Evolutionary conservation across 2,113 vertebrate genomes (phyloP), one percentile per base, ranked within the genome.

Genomic region (Leucopsar rothschildi): DNA sequence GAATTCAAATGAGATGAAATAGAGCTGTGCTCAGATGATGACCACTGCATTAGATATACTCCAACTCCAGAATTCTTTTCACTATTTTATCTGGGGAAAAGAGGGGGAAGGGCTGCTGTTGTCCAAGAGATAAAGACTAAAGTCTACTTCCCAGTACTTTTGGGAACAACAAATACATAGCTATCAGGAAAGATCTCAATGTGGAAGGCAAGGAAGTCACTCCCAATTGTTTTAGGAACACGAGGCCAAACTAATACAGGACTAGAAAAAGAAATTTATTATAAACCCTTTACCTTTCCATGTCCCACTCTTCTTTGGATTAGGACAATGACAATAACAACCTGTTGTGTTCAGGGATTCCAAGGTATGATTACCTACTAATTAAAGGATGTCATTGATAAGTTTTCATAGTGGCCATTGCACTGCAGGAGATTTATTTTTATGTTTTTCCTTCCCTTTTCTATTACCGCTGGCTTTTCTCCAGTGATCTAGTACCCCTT

Each of bases 131-230:
- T 52, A 61, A 92, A 81, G 55, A 82, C 22, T 45, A 5, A 81
- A 80, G 78, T 18, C 42, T 71, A 57, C 93, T 73, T 69, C 90
- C 83, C 56, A 71, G 76, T 86, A 50, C 61, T 63, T 37, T 16
- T 55, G 72, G 75, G 68, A 96, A 90, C 65, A 95, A 95, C 72
- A 95, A 93, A 89, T 65, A 64, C 61, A 71, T 4, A 71, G 86
- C 85, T 95, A 95, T 96, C 96, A 90, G 72, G 76, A 93, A 88
- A 92, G 92, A 96, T 93, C 77, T 92, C 76, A 52, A 53, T 21
- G 76, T 88, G 69, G 61, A 92, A 95, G 70, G 85, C 91, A 86
- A 96, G 93, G 95, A 96, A 96, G 91, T 96, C 91, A 88, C 93
- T 96, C 88, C 87, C 93, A 95, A 81, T 85, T 95, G 88, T 96